These are phyloP conservation scores for Zaprionus nigranus DNA, from an alignment of 1,140 invertebrate genomes.

Conservation along the genomic window DNA sequence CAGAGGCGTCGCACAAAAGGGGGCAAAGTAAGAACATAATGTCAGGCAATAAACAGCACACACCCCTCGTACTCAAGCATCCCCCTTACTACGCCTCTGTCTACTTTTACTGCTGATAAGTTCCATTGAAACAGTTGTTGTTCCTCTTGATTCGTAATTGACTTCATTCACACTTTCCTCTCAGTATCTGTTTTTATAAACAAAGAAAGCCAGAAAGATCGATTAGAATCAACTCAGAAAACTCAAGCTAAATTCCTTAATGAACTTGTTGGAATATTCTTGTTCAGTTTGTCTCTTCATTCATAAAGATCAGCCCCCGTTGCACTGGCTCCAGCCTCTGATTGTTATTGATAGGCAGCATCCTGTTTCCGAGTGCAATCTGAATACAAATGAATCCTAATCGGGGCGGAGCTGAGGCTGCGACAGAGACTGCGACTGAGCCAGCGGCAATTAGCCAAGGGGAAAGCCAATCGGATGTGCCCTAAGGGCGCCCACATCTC, in stretches of 20 bases:
- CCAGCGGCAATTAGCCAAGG: conserved; percentile 60
- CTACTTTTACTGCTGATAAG: conserved; percentile 10
- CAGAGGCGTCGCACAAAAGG: conserved; percentile 17
- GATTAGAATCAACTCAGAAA: conserved; percentile 67
- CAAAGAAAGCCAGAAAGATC: conserved; percentile 49
- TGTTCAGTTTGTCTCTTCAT: conserved; percentile 41
- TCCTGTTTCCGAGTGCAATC: conserved; percentile 67
- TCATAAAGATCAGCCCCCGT: conserved; percentile 41
- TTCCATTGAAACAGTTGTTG: conserved; percentile 54
- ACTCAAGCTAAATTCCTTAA: conserved; percentile 49
- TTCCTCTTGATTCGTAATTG: conserved; percentile 56
- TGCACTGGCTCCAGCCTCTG: conserved; percentile 47
- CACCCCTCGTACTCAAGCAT: not conserved
- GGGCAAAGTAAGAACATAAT: not conserved
- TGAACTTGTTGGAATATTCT: conserved; percentile 65
- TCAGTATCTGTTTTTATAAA: conserved; percentile 42
- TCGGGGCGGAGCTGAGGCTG: conserved; percentile 1
- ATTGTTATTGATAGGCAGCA: conserved; percentile 76
- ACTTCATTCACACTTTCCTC: conserved; percentile 72
- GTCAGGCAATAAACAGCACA: not conserved
- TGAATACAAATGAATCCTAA: conserved; percentile 61
- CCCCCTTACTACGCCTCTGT: conserved; percentile 15
- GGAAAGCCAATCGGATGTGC: conserved; percentile 50
- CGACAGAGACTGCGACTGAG: not conserved
- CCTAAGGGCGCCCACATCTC: conserved; percentile 60